These are phyloP conservation scores for Barbus barbus DNA, from an alignment of 2,113 vertebrate genomes.

Conservation along the genomic window DNA sequence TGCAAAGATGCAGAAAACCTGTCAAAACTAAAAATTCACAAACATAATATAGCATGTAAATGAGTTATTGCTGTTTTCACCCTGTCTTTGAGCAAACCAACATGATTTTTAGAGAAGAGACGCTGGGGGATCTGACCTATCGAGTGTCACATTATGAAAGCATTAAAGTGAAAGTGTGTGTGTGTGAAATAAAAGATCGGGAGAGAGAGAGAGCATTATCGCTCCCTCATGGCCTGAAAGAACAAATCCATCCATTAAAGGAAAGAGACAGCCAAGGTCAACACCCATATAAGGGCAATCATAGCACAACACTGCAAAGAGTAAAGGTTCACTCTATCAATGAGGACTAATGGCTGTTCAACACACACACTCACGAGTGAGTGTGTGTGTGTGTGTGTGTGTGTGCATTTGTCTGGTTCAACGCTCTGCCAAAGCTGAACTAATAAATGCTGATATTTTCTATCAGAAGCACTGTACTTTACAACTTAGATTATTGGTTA, in stretches of 20 bases:
- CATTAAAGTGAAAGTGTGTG: neutral
- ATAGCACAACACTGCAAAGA: conserved; percentile 35
- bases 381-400: neutral
- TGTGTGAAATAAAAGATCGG: neutral
- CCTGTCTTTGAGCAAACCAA: neutral
- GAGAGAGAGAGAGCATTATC: conserved; percentile 19
- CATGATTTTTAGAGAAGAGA: neutral
- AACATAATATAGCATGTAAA: conserved; percentile 1
- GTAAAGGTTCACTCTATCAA: conserved; percentile 44
- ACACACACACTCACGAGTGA: neutral
- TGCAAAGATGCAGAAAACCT: neutral
- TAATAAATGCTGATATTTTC: neutral
- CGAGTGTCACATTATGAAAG: conserved; percentile 15
- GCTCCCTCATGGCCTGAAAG: conserved; percentile 43
- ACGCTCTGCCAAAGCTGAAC: neutral
- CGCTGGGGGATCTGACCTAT: neutral
- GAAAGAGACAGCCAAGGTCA: conserved; percentile 48
- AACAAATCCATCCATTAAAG: conserved; percentile 50
- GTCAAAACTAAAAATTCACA: neutral
- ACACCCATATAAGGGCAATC: conserved; percentile 42
- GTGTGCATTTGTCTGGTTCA: too few species aligned
- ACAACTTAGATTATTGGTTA: neutral
- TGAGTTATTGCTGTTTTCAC: neutral
- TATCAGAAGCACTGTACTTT: neutral
- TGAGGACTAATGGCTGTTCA: conserved; percentile 36